Conservation (phyloP, 2,797 vertebrate species). For the Chloroceryle inda region DNA sequence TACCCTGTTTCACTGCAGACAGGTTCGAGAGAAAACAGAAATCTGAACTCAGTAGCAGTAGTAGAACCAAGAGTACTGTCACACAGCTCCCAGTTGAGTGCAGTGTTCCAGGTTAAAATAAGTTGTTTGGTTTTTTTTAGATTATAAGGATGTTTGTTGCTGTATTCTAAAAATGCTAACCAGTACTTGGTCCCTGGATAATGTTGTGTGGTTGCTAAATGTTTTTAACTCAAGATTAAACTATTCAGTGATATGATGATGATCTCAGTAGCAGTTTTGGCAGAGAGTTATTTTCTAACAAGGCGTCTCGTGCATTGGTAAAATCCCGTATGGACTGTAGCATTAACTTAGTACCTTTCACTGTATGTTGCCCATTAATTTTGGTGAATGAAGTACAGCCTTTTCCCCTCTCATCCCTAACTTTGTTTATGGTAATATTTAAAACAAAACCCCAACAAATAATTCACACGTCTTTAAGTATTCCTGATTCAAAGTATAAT, state of each 20-base stretch:
- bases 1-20: background rate
- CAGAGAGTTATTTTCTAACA: background rate
- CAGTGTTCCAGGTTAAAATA: background rate
- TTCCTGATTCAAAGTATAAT: background rate
- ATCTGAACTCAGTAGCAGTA: background rate
- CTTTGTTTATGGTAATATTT: background rate
- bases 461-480: background rate
- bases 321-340: background rate
- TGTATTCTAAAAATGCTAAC: background rate
- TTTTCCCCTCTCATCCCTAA: background rate
- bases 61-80: background rate
- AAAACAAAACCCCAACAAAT: too few relatives aligned
- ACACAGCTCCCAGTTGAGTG: accelerated
- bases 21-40: background rate
- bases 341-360: background rate
- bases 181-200: background rate
- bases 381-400: background rate
- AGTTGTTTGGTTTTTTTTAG: background rate
- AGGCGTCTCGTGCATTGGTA: background rate
- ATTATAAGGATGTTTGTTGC: background rate
- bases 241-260: background rate
- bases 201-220: background rate
- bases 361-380: background rate
- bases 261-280: background rate
- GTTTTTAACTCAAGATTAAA: background rate